These are phyloP conservation scores for Ormyrus rosae DNA, from an alignment of 2,888 invertebrate genomes.

Conservation along the genomic window DNA sequence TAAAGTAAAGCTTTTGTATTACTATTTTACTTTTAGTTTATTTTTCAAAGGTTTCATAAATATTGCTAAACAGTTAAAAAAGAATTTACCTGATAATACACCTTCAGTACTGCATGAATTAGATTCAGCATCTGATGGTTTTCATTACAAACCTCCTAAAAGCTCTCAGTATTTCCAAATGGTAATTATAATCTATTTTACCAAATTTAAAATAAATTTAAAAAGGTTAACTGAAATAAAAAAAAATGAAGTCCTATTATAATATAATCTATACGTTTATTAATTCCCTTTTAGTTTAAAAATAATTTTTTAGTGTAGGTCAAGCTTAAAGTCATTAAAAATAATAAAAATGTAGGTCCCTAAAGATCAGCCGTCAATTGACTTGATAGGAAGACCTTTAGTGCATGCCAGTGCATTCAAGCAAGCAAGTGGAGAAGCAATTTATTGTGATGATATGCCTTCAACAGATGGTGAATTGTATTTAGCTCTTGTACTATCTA, in stretches of 20 bases:
- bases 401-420: conserved; percentile 89
- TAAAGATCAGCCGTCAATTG: conserved; percentile 79
- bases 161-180: conserved; percentile 82
- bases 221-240: not conserved
- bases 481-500: conserved; percentile 87
- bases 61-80: conserved; percentile 76
- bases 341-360: conserved; percentile 70
- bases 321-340: not conserved
- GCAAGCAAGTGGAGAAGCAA: conserved; percentile 94
- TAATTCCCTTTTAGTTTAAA: not conserved
- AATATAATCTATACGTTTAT: not conserved
- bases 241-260: too few relatives aligned
- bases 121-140: conserved; percentile 75
- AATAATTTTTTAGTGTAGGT: not conserved
- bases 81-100: conserved; percentile 52
- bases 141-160: conserved; percentile 78
- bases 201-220: not conserved
- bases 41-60: conserved; percentile 82
- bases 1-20: not conserved
- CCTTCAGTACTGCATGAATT: conserved; percentile 65
- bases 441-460: conserved; percentile 94
- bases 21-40: conserved; percentile 73
- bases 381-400: conserved; percentile 88
- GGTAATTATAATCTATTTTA: conserved; percentile 55
- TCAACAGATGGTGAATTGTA: conserved; percentile 86